Evolutionary conservation across 1,140 invertebrate species (phyloP).

Genomic region (Holcopasites calliopsidis): DNA sequence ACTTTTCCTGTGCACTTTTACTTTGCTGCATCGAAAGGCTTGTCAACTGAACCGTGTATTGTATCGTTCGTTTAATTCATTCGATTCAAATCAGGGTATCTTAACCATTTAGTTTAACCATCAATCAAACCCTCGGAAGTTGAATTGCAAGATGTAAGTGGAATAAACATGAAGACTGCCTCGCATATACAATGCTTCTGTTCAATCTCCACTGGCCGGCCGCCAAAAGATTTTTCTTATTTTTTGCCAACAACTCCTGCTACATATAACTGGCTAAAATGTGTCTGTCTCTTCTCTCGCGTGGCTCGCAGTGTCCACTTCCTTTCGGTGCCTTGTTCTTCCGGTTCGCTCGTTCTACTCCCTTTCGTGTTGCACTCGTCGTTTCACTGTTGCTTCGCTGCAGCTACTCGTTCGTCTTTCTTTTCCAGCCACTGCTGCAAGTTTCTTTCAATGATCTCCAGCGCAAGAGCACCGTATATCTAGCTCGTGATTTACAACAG

Average conservation of each 20-base stretch:
- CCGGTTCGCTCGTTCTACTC: slow-evolving; percentile 29
- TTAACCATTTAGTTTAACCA: no score
- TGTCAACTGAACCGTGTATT: no score
- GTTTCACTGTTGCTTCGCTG: background rate
- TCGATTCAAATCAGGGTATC: no score
- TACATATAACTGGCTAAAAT: slow-evolving; percentile 72
- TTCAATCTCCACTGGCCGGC: slow-evolving; percentile 56
- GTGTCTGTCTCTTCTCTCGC: slow-evolving; percentile 54
- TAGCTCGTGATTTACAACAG: slow-evolving; percentile 24
- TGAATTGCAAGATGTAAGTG: slow-evolving; percentile 42
- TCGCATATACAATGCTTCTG: slow-evolving; percentile 50
- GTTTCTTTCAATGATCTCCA: slow-evolving; percentile 18
- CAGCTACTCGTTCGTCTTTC: background rate
- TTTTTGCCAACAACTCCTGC: slow-evolving; percentile 72
- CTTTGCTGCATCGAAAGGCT: background rate
- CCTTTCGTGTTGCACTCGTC: background rate
- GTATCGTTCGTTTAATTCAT: background rate
- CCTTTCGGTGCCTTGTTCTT: background rate
- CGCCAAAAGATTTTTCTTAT: slow-evolving; percentile 74
- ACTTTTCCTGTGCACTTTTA: background rate
- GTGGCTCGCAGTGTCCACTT: background rate
- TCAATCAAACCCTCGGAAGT: slow-evolving; percentile 12
- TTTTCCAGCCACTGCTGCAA: background rate
- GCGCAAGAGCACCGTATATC: background rate
- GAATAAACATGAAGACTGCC: slow-evolving; percentile 24